Evolutionary conservation across 1,140 invertebrate species (phyloP), one percentile per base, ranked within the genome.

Genomic region (Venustaconcha ellipsiformis): DNA sequence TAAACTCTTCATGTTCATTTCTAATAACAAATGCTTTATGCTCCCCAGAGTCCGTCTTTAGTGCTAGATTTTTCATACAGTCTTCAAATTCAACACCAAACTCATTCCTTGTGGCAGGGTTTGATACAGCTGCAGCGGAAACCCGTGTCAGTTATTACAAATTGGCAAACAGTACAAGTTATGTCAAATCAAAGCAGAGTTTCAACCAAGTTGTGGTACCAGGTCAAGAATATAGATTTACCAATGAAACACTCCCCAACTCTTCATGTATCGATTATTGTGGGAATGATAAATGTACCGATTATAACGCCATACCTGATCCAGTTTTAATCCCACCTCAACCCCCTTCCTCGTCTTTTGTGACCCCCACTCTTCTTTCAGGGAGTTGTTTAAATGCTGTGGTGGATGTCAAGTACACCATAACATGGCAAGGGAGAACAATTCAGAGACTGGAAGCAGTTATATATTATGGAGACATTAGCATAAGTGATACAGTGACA

Each of bases 371-470:
- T 67, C 20, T 13, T 68, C 76, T 11, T 20, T 59, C 13, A 26
- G 68, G 58, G 12, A 26, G 62, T 48, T 81, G 80, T 62, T 20
- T 14, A 17, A 76, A 81, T 76, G 72, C 76, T 57, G 84, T 85
- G 3, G 63, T 85, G 1, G 78, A 81, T 30, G 83, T 86, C 23
- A n/a, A 70, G 13, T 84, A 84, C 67, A 78, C 70, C 6, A 79
- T 82, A 66, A 67, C 26, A 56, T 84, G 83, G 83, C 59, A 56
- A 0, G 79, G 77, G 15, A 57, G 57, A 23, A 72, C 67, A 15
- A 78, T 81, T 63, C 74, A 60, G 1, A 66, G 62, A 60, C 14
- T 84, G n/a, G 74, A 79, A 66, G 81, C 79, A 30, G 69, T 64
- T 14, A 57, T 84, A 8, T 65, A 80, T 59, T 55, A 81, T 18